Conservation (phyloP, 2,797 vertebrate species). For the Lacerta bilineata region DNA sequence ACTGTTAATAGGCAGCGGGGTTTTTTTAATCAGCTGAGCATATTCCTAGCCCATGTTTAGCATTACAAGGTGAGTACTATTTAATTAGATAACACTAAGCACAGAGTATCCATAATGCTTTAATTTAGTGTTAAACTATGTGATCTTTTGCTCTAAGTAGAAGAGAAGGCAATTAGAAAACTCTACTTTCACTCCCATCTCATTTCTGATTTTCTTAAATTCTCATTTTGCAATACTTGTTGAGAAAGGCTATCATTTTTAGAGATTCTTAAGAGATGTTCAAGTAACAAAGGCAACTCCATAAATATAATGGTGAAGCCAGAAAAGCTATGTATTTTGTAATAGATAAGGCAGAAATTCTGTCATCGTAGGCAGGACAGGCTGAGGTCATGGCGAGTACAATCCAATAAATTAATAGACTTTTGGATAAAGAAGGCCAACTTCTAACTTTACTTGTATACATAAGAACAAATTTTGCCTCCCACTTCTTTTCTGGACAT, state of each 20-base stretch:
- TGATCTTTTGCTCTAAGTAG: constrained; percentile 64
- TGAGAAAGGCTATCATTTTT: background rate
- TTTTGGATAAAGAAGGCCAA: constrained; percentile 15
- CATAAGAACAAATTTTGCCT: constrained; percentile 15
- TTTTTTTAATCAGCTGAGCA: constrained; percentile 33
- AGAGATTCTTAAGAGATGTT: background rate
- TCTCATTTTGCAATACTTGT: constrained; percentile 9
- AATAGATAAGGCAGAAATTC: constrained; percentile 5
- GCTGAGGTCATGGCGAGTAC: constrained; percentile 9
- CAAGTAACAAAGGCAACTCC: background rate
- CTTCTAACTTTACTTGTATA: constrained; percentile 2
- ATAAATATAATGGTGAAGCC: background rate
- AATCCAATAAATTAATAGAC: constrained; percentile 38
- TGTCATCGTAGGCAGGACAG: background rate
- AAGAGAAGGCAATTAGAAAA: constrained; percentile 27
- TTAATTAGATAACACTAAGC: constrained; percentile 43
- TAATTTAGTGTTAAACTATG: constrained; percentile 46
- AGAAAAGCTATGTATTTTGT: background rate
- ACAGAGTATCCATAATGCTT: constrained; percentile 39
- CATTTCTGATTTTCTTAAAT: background rate
- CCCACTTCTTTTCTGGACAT: background rate
- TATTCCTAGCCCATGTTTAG: background rate
- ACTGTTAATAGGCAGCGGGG: constrained; percentile 44
- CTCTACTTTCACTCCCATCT: background rate
- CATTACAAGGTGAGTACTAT: constrained; percentile 43